Conservation (phyloP, 2,113 vertebrate species). For the Rhadina sibilatrix region DNA sequence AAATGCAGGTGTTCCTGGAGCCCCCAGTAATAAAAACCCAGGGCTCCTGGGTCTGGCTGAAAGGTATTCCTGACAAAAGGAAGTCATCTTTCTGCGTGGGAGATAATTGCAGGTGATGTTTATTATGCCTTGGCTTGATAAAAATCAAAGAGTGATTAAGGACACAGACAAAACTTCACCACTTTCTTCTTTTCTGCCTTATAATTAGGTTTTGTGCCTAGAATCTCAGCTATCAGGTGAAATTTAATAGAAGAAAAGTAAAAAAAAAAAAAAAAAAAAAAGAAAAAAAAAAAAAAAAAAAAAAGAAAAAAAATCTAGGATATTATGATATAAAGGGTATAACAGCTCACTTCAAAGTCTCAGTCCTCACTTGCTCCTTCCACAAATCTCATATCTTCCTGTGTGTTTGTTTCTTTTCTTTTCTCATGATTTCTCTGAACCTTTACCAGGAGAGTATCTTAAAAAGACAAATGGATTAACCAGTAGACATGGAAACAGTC, state of each 20-base stretch:
- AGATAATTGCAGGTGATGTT: conserved; percentile 25
- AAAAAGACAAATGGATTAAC: neutral
- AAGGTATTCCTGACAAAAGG: conserved; percentile 20
- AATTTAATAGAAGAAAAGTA: conserved; percentile 18
- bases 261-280: neutral
- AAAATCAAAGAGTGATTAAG: conserved; percentile 41
- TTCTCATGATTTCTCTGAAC: neutral
- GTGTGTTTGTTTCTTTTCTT: neutral
- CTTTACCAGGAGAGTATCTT: neutral
- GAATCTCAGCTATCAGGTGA: neutral
- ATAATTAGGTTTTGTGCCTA: conserved; percentile 16
- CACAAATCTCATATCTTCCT: neutral
- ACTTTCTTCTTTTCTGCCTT: conserved; percentile 21
- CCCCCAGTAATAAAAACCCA: neutral
- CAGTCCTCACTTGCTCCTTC: conserved; percentile 4
- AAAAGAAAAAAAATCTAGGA: neutral
- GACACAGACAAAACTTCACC: neutral
- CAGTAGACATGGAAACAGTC: neutral
- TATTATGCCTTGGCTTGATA: conserved; percentile 12
- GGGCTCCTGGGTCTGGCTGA: neutral
- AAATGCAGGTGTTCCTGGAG: conserved; percentile 27
- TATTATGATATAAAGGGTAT: neutral
- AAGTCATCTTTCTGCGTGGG: neutral
- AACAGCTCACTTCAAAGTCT: neutral
- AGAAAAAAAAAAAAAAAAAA: neutral